Conservation (phyloP, 1,140 invertebrate genomes). For the Bathynomus jamesi region DNA sequence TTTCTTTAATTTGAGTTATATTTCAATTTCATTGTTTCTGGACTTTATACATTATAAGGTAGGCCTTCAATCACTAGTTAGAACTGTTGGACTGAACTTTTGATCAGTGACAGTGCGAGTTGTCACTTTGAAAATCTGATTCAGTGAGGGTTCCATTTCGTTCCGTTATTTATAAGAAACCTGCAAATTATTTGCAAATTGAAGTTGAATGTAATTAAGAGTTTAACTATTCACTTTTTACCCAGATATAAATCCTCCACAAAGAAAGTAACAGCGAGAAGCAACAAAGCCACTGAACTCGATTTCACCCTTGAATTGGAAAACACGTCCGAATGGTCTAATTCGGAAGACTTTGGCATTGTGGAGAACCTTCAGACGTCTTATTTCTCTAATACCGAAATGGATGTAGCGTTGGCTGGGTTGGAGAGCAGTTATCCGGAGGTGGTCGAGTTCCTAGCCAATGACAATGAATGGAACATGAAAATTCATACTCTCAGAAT, state of each 20-base stretch:
- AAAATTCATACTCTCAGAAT: slow-evolving; percentile 57
- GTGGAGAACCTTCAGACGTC: slow-evolving; percentile 46
- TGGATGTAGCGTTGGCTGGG: slow-evolving; percentile 54
- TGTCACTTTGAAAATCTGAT: too few species aligned
- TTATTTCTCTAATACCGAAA: slow-evolving; percentile 58
- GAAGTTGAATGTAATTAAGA: too few species aligned
- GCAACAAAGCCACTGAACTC: slow-evolving; percentile 52
- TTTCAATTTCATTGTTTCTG: too few species aligned
- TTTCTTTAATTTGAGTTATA: too few species aligned
- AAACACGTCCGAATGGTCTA: slow-evolving; percentile 68
- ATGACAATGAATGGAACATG: slow-evolving; percentile 53
- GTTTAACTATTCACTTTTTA: slow-evolving; percentile 21
- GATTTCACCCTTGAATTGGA: slow-evolving; percentile 74
- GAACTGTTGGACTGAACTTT: too few species aligned
- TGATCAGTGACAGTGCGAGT: too few species aligned
- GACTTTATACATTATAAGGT: too few species aligned
- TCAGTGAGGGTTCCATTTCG: too few species aligned
- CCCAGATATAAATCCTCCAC: slow-evolving; percentile 58
- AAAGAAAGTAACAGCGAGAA: slow-evolving; percentile 55
- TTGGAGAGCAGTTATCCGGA: slow-evolving; percentile 57
- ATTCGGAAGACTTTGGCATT: slow-evolving; percentile 61
- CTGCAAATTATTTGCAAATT: too few species aligned
- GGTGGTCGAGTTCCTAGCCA: slow-evolving; percentile 54
- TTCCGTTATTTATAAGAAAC: too few species aligned
- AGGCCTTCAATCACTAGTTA: too few species aligned